phyloP scores from a whole-genome alignment of 2,797 vertebrate species.

The Neostethus bicornis region DNA sequence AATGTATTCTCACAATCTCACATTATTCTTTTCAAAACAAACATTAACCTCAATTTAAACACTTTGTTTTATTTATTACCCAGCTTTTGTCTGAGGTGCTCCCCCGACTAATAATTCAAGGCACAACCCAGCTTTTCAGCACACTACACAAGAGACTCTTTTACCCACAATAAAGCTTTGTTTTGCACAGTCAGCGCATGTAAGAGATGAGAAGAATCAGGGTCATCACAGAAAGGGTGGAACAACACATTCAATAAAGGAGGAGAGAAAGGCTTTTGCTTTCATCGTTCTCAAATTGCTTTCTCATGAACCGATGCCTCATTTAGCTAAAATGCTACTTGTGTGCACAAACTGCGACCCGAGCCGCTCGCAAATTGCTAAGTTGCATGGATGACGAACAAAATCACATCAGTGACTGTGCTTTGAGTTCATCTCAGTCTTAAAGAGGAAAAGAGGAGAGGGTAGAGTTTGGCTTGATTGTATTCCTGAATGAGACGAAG shows the following conservation, averaged over 20 bases:
- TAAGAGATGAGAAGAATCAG: conserved; percentile 16
- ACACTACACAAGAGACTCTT: conserved; percentile 18
- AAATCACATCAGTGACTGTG: conserved; percentile 47
- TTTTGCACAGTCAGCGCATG: conserved; percentile 41
- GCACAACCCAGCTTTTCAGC: conserved; percentile 16
- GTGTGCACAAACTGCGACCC: conserved; percentile 33
- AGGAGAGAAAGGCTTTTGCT: conserved; percentile 7
- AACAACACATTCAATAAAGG: conserved; percentile 1
- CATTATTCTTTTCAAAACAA: no score
- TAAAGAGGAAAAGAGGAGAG: neutral
- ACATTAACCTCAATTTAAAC: neutral
- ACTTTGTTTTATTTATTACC: neutral
- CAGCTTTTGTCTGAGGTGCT: neutral
- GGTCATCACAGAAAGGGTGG: conserved; percentile 21
- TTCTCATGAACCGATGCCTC: conserved; percentile 44
- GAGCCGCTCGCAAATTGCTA: conserved; percentile 49
- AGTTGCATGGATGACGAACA: conserved; percentile 47
- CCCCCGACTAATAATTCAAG: neutral
- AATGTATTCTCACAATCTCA: no score
- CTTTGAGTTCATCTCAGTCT: conserved; percentile 26
- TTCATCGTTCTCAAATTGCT: conserved; percentile 29
- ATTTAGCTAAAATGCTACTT: conserved; percentile 59
- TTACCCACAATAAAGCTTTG: conserved; percentile 31
- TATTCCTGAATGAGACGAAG: conserved; percentile 51
- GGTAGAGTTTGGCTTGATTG: conserved; percentile 39